Conservation (phyloP, 2,888 invertebrate species). For the Tupiocoris notatus region DNA sequence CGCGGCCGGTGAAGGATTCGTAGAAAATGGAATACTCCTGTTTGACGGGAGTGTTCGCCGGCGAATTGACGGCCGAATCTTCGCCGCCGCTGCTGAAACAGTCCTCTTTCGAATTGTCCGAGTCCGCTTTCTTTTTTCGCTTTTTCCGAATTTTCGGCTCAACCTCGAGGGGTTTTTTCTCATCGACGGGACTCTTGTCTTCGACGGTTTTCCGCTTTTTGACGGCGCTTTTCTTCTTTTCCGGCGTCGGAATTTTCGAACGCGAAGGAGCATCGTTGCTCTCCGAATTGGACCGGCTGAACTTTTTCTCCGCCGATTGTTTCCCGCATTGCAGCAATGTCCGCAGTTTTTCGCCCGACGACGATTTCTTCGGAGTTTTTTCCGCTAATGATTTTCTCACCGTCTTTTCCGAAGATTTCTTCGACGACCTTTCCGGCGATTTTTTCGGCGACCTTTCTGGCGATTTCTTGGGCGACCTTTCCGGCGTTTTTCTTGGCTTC, state of each 20-base stretch:
- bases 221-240: not conserved
- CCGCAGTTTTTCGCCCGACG: not conserved
- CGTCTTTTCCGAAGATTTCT: not conserved
- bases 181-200: not conserved
- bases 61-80: not conserved
- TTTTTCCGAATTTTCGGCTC: not conserved
- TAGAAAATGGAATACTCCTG: not conserved
- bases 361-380: not conserved
- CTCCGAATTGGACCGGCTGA: not conserved
- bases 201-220: not conserved
- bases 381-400: no score
- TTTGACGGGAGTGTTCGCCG: not conserved
- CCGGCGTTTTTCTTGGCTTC: not conserved
- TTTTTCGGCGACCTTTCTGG: not conserved
- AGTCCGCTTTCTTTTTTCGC: not conserved
- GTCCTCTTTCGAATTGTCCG: not conserved
- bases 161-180: not conserved
- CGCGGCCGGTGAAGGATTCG: constrained; percentile 60
- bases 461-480: not conserved
- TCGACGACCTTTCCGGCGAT: not conserved
- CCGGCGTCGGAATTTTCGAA: not conserved
- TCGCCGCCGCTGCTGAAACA: not conserved
- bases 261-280: not conserved
- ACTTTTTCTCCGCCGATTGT: not conserved
- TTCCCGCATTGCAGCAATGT: not conserved